Base-by-base conservation (phyloP, 2,888 invertebrate genomes). In the Drosophila kokeensis region DNA sequence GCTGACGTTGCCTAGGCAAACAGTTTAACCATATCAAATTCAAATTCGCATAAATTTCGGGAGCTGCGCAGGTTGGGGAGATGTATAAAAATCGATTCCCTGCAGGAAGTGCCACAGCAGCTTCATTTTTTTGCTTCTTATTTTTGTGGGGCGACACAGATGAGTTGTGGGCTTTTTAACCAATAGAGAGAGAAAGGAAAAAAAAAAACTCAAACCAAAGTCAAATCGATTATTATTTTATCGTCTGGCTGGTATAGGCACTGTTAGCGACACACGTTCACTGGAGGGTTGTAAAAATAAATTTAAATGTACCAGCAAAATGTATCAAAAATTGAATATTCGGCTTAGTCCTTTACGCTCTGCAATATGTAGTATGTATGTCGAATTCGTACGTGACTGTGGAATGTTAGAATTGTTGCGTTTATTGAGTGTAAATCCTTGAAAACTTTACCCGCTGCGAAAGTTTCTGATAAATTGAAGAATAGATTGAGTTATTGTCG, bases 151-250 rank as follows among this genome's bases (percentile, higher is more conserved):
- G 69, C 60, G 55, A 32, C 57, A 50, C 62, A 55, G 82, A 76
- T 77, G 82, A 82, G 71, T 80, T 79, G 75, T 73, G 72, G 66
- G 64, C 54, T 34, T 65, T 59, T 64, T 67, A 58, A 59, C 65
- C 70, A 69, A 79, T 49, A 49, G 57, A 11, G 42, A 11, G 42
- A n/a, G 30, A 36, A 15, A 48, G 54, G 29, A 50, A 7, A 32
- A 15, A 2, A 60, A 52, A n/a, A 53, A 42, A 36, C 85, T 78
- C 73, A 54, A 76, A 78, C 81, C 91, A 87, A 83, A 89, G 78
- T 83, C 83, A 89, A 91, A 91, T 87, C 87, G 91, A 84, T 89
- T 90, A 84, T 88, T 91, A 83, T 84, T 82, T 86, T 83, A 90
- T 90, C 83, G 84, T 78, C 82, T 82, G 78, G 57, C 30, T 49